Conservation (phyloP, 2,888 invertebrate species). For the Apocheima hispidaria region DNA sequence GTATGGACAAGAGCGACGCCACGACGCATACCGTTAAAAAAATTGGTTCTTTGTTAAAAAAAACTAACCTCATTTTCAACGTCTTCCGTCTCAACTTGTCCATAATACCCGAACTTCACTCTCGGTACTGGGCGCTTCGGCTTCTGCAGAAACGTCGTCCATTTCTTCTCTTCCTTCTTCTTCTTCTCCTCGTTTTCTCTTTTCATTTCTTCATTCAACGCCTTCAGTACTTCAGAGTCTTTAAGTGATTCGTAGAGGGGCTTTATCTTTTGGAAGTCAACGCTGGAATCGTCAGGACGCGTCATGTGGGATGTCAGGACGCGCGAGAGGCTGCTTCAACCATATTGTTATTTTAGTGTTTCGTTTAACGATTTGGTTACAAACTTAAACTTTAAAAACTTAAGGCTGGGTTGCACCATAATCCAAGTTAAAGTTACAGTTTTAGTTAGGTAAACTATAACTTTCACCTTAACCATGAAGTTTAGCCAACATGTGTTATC, state of each 20-base stretch:
- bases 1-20: neutral
- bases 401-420: too few relatives aligned
- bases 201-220: conserved; percentile 85
- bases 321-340: conserved; percentile 67
- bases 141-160: conserved; percentile 92
- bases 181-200: conserved; percentile 81
- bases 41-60: neutral
- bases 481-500: too few relatives aligned
- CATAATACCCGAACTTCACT: conserved; percentile 62
- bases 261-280: conserved; percentile 89
- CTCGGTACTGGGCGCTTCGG: conserved; percentile 89
- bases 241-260: conserved; percentile 87
- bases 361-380: too few relatives aligned
- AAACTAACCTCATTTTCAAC: conserved; percentile 51
- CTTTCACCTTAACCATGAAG: too few relatives aligned
- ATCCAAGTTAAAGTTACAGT: too few relatives aligned
- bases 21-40: too few relatives aligned
- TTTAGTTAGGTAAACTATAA: too few relatives aligned
- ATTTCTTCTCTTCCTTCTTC: conserved; percentile 86
- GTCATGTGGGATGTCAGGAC: conserved; percentile 77
- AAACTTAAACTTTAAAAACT: too few relatives aligned
- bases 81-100: conserved; percentile 56
- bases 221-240: conserved; percentile 89
- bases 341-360: conserved; percentile 47
- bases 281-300: conserved; percentile 79